Percentiles rank a stretch among this genome's conserved stretches.
Conservation (phyloP, 2,888 invertebrate species). For the Dinocampus coccinellae region DNA sequence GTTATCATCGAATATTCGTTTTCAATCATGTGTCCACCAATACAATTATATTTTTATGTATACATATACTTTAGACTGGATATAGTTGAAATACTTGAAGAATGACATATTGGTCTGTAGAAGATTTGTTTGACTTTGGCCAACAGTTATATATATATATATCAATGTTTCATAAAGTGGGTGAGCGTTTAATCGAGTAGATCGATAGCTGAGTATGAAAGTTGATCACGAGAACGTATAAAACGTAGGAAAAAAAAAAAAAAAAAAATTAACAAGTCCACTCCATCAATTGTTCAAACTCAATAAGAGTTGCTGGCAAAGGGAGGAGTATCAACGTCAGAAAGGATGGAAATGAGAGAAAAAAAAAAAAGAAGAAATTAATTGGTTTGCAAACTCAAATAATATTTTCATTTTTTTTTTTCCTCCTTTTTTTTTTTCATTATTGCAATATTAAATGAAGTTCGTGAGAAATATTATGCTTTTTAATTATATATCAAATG, state of each 20-base stretch:
- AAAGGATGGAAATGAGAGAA: background rate
- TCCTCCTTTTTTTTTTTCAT: too few species aligned
- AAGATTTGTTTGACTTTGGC: slow-evolving; percentile 16
- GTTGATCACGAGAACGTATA: background rate
- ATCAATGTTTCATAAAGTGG: background rate
- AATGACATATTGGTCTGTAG: slow-evolving; percentile 5
- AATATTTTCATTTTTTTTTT: too few species aligned
- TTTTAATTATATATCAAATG: too few species aligned
- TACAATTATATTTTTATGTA: background rate
- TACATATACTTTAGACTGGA: background rate
- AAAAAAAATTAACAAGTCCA: background rate
- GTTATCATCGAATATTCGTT: background rate
- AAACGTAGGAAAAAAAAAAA: background rate
- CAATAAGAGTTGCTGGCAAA: too few species aligned
- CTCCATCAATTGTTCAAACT: background rate
- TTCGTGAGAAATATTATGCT: background rate
- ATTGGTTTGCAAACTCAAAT: background rate
- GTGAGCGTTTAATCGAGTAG: slow-evolving; percentile 1
- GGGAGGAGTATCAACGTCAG: background rate
- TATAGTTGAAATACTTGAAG: background rate
- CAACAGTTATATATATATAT: background rate
- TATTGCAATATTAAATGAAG: too few species aligned
- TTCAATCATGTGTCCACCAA: slow-evolving; percentile 20
- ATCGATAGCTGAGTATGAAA: background rate
- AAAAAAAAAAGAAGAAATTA: background rate